A percentile compares a stretch with the other conserved stretches of the same genome.
phyloP scores from a whole-genome alignment of 2,888 invertebrate species.

The Ellobium chinense region DNA sequence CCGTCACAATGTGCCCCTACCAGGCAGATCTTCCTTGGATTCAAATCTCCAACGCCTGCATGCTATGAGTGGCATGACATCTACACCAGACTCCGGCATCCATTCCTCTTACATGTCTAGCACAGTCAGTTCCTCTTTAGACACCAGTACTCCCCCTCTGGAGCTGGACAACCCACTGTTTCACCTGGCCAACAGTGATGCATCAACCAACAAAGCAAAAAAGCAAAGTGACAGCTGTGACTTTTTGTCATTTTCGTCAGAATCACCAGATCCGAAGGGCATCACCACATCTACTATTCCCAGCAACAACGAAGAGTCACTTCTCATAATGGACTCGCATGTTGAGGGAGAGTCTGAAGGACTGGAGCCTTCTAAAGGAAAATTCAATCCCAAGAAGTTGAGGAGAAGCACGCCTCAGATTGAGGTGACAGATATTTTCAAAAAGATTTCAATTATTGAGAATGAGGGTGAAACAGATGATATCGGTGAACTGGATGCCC shows the following conservation, averaged over 20 bases:
- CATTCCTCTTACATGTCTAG: constrained; percentile 29
- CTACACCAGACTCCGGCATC: constrained; percentile 37
- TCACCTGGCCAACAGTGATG: not conserved
- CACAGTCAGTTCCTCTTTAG: constrained; percentile 35
- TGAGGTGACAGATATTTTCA: constrained; percentile 39
- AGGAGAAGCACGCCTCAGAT: constrained; percentile 29
- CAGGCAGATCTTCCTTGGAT: constrained; percentile 32
- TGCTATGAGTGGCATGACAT: not conserved
- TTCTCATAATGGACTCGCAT: not conserved
- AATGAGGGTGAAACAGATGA: not conserved
- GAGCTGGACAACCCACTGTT: constrained; percentile 45
- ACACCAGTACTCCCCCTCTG: constrained; percentile 46
- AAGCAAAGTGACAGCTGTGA: not conserved
- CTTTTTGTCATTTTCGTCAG: not conserved
- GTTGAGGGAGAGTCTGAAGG: not conserved
- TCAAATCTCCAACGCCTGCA: constrained; percentile 40
- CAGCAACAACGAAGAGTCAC: not conserved
- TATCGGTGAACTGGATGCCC: constrained; percentile 44
- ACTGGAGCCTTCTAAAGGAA: not conserved
- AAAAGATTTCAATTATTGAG: constrained; percentile 18
- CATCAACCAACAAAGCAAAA: not conserved
- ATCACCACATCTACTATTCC: not conserved
- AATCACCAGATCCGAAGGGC: not conserved
- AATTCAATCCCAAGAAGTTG: not conserved
- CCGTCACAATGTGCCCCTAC: not conserved